Base-by-base conservation (phyloP, 1,140 invertebrate genomes). In the Brachionus plicatilis region DNA sequence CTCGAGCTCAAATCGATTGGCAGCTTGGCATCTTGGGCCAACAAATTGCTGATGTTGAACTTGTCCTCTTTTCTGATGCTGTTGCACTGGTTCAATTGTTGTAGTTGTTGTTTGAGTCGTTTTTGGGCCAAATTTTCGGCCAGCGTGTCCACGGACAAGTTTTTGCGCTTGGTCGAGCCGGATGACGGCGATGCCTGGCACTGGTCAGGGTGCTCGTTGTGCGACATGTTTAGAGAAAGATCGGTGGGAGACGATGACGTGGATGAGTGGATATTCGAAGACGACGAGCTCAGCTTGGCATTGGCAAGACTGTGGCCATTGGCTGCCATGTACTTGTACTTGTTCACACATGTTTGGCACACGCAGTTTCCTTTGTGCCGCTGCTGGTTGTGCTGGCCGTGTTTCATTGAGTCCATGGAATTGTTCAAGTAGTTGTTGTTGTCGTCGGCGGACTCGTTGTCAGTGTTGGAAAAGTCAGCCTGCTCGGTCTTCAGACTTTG, bases 51-150 rank as follows among this genome's bases (percentile, higher is more conserved):
- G 1, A 82, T 82, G 33, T 82, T 82, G 29, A 82, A 82, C 41
- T 68, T 82, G n/a, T 82, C 79, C 4, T 82, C 37, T 76, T 50
- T 76, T 60, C 45, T 80, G 24, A 53, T 60, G 41, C 11, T 41
- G 4, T 43, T 65, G n/a, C 14, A 20, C 17, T 41, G 33, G n/a
- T 75, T 4, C 17, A 43, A 24, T 45, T 75, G 78, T 47, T 82
- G 53, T n/a, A 24, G 20, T 33, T 65, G 53, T 29, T 82, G 53
- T 65, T 82, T 82, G 79, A 82, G 79, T 2, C 79, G 9, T 47
- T 82, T 82, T 68, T 82, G 79, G 12, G 79, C 79, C n/a, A 82
- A 82, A 68, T 82, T 82, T 27, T 82, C 53, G 33, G 79, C 79
- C 4, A 82, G 27, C 37, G 79, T 82, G 43, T 82, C 79, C 7